Evolutionary conservation across 2,113 vertebrate species (phyloP).

Genomic region (Daubentonia madagascariensis): DNA sequence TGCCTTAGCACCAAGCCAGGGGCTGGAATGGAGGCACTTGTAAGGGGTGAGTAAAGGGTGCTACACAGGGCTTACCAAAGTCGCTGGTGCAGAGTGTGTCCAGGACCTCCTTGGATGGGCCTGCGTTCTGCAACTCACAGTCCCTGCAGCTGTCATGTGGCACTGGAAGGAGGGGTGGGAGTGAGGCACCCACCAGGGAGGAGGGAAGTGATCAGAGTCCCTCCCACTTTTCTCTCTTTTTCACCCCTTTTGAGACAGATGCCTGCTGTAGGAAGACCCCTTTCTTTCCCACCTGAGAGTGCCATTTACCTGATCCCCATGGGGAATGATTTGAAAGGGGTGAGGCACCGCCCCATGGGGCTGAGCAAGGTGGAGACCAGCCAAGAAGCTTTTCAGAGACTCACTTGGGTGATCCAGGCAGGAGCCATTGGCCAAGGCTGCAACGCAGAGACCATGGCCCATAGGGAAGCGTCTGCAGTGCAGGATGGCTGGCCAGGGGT

Average conservation of each 20-base stretch:
- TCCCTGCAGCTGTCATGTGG: constrained; percentile 89
- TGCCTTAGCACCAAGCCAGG: not conserved
- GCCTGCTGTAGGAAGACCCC: not conserved
- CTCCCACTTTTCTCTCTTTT: not conserved
- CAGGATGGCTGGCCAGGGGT: constrained; percentile 89
- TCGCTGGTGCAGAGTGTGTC: constrained; percentile 88
- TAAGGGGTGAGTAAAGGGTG: not conserved
- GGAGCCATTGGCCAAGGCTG: constrained; percentile 79
- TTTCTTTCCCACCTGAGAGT: not conserved
- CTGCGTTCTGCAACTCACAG: constrained; percentile 87
- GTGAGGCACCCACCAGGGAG: not conserved
- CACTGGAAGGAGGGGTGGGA: constrained; percentile 79
- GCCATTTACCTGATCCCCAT: not conserved
- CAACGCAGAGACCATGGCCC: constrained; percentile 88
- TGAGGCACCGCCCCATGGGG: not conserved
- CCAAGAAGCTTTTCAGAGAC: not conserved
- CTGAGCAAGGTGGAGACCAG: not conserved
- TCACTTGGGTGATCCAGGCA: constrained; percentile 79
- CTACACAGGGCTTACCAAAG: constrained; percentile 84
- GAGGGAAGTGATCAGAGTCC: not conserved
- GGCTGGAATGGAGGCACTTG: not conserved
- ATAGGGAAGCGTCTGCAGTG: constrained; percentile 87
- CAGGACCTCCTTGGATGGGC: constrained; percentile 85
- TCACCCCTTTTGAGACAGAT: not conserved
- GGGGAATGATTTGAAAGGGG: not conserved